These are phyloP conservation scores for Melanotaenia duboulayi DNA, from an alignment of 2,113 vertebrate genomes.

Conservation along the genomic window DNA sequence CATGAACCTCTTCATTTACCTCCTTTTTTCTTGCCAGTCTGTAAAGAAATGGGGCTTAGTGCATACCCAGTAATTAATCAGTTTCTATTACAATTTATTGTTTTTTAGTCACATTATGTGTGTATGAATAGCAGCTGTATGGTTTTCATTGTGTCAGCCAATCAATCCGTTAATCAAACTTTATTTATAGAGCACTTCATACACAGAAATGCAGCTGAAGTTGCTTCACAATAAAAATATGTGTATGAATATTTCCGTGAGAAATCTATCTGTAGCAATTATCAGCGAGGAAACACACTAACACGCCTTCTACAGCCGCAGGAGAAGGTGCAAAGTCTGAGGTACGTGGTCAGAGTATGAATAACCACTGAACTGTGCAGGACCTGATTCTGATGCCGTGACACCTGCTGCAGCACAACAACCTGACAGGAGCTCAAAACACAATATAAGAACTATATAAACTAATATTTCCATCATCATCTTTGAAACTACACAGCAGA, in stretches of 20 bases:
- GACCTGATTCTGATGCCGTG: conserved; percentile 51
- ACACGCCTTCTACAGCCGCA: conserved; percentile 29
- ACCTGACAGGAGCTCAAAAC: conserved; percentile 7
- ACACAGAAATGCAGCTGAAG: background rate
- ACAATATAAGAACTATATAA: no score
- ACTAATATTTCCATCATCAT: background rate
- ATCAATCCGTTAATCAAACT: no score
- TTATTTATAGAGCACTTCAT: background rate
- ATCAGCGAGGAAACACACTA: conserved; percentile 4
- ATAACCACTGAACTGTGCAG: conserved; percentile 50
- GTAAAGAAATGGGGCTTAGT: no score
- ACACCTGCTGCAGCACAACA: conserved; percentile 44
- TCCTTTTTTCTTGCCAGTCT: no score
- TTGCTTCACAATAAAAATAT: no score
- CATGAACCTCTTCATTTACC: no score
- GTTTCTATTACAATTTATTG: background rate
- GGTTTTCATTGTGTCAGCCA: background rate
- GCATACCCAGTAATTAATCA: background rate
- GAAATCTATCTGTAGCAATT: conserved; percentile 41
- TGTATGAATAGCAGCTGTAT: background rate
- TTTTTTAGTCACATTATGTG: background rate
- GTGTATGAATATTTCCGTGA: background rate
- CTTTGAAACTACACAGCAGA: background rate
- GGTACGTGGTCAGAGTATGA: conserved; percentile 65
- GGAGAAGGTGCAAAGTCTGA: conserved; percentile 42